These are phyloP conservation scores for Nycticorax nycticorax DNA, from an alignment of 2,113 vertebrate genomes.

Conservation along the genomic window DNA sequence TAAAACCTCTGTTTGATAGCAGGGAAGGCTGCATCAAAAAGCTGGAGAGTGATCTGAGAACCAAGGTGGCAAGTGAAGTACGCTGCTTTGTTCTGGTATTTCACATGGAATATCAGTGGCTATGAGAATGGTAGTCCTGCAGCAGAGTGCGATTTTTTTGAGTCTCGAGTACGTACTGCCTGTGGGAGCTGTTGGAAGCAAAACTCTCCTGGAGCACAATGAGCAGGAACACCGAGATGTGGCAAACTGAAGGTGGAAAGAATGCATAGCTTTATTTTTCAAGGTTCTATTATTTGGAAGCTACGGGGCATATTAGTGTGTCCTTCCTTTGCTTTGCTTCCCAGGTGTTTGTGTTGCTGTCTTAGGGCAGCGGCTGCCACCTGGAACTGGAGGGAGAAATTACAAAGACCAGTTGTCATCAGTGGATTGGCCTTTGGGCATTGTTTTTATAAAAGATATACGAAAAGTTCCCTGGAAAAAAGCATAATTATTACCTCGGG, in stretches of 20 bases:
- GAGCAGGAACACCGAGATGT: rapidly evolving
- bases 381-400: neutral
- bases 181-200: neutral
- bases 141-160: neutral
- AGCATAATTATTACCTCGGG: neutral
- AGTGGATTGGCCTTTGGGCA: neutral
- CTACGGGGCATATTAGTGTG: neutral
- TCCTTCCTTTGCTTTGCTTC: neutral
- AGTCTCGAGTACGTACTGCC: neutral
- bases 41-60: neutral
- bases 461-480: neutral
- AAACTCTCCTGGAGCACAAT: neutral
- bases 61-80: neutral
- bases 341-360: neutral
- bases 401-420: neutral
- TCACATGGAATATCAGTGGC: rapidly evolving
- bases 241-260: neutral
- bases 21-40: neutral
- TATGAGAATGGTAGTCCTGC: neutral
- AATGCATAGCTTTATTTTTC: neutral
- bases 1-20: neutral
- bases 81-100: neutral
- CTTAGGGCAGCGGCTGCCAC: neutral
- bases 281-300: neutral
- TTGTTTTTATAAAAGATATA: neutral